Evolutionary conservation across 2,113 vertebrate genomes (phyloP).

Genomic region (Potamarius usumacintae): DNA sequence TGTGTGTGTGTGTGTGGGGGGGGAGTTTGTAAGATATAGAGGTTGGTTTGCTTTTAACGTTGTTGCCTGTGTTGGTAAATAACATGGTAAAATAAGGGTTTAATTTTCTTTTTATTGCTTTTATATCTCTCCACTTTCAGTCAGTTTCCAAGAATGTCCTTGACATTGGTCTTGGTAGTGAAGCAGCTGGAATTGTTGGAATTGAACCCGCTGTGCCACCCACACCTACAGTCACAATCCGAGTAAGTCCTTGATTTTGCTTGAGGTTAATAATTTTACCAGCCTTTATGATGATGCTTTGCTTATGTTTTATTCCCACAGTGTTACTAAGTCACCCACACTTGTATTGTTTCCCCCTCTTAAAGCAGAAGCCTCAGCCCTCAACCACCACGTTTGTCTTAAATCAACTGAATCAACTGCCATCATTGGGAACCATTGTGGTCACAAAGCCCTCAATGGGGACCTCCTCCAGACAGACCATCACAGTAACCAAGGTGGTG

Average conservation of each 20-base stretch:
- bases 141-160: slow-evolving; percentile 85
- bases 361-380: slow-evolving; percentile 85
- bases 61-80: not conserved
- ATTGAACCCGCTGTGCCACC: slow-evolving; percentile 73
- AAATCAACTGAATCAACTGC: slow-evolving; percentile 98
- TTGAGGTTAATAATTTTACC: not conserved
- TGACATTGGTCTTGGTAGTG: slow-evolving; percentile 81
- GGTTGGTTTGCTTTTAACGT: not conserved
- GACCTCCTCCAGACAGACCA: slow-evolving; percentile 87
- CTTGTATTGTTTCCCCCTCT: slow-evolving; percentile 19
- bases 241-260: slow-evolving; percentile 74
- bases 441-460: slow-evolving; percentile 88
- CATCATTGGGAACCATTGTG: slow-evolving; percentile 86
- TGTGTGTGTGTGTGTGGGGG: not conserved
- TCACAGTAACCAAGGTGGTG: slow-evolving; percentile 94
- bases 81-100: not conserved
- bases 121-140: slow-evolving; percentile 62
- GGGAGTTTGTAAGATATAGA: not conserved
- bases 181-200: slow-evolving; percentile 63
- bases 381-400: slow-evolving; percentile 98
- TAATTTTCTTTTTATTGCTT: not conserved
- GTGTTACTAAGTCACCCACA: not conserved
- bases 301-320: not conserved
- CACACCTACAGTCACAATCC: slow-evolving; percentile 82
- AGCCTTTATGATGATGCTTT: not conserved